Conservation (phyloP, 2,888 invertebrate species). For the Clusia tigrina region DNA sequence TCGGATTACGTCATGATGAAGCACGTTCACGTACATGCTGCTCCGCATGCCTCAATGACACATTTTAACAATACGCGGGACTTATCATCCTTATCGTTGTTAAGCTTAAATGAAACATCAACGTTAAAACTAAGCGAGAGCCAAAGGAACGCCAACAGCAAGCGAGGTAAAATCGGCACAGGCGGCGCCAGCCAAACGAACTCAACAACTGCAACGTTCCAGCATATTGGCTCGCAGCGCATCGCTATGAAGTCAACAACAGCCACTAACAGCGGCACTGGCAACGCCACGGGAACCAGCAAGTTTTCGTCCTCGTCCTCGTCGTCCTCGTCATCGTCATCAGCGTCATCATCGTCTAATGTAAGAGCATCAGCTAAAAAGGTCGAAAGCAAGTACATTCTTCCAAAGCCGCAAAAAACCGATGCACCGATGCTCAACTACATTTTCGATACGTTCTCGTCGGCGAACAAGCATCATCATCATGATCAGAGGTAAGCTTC, state of each 20-base stretch:
- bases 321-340: too few species aligned
- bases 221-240: constrained; percentile 53
- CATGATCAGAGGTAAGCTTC: constrained; percentile 69
- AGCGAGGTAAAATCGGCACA: constrained; percentile 17
- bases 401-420: constrained; percentile 67
- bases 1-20: constrained; percentile 39
- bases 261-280: constrained; percentile 24
- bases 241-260: constrained; percentile 39
- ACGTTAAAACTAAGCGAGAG: constrained; percentile 23
- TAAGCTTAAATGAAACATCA: constrained; percentile 42
- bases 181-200: constrained; percentile 25
- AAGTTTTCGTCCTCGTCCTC: too few species aligned
- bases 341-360: too few species aligned
- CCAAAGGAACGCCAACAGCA: constrained; percentile 15
- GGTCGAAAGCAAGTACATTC: constrained; percentile 58
- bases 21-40: too few species aligned
- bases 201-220: constrained; percentile 41
- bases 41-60: constrained; percentile 26
- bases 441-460: constrained; percentile 76
- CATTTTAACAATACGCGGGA: constrained; percentile 31
- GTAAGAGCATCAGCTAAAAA: constrained; percentile 47
- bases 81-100: constrained; percentile 54
- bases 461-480: constrained; percentile 76
- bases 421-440: constrained; percentile 78
- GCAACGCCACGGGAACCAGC: constrained; percentile 19